Conservation (phyloP, 2,113 vertebrate species). For the Hemicordylus capensis region DNA sequence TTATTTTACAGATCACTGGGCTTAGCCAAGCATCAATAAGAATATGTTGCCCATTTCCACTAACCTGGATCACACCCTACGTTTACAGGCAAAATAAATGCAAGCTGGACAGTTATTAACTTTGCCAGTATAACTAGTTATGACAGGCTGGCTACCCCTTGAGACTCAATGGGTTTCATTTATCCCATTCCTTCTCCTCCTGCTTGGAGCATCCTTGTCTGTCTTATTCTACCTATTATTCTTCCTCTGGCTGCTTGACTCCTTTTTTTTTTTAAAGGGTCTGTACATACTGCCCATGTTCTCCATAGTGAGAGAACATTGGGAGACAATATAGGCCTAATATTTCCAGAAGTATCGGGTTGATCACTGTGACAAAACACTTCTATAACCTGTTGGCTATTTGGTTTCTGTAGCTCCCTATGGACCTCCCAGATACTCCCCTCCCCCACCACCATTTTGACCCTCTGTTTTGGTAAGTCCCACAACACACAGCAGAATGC, state of each 20-base stretch:
- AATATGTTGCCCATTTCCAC: not conserved
- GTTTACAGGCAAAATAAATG: not conserved
- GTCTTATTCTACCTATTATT: not conserved
- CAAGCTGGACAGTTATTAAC: not conserved
- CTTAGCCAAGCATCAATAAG: conserved; percentile 33
- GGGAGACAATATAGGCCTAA: not conserved
- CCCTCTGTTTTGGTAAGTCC: not conserved
- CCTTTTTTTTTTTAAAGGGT: not conserved
- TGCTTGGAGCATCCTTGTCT: not conserved
- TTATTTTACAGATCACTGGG: not conserved
- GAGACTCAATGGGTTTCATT: not conserved
- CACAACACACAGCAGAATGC: not conserved
- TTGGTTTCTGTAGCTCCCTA: not conserved
- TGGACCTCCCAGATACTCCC: not conserved
- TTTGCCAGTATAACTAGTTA: not conserved
- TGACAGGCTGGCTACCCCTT: not conserved
- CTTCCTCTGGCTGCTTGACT: not conserved
- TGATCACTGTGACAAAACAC: not conserved
- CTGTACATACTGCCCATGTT: not conserved
- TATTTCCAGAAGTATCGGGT: not conserved
- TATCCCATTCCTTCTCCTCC: not conserved
- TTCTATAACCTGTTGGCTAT: no score
- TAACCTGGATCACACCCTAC: not conserved
- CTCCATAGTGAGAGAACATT: not conserved
- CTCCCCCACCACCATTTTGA: not conserved